Percentiles rank a stretch among this genome's conserved stretches.
These are phyloP conservation scores for Apis laboriosa DNA, from an alignment of 1,140 invertebrate species.

Conservation along the genomic window DNA sequence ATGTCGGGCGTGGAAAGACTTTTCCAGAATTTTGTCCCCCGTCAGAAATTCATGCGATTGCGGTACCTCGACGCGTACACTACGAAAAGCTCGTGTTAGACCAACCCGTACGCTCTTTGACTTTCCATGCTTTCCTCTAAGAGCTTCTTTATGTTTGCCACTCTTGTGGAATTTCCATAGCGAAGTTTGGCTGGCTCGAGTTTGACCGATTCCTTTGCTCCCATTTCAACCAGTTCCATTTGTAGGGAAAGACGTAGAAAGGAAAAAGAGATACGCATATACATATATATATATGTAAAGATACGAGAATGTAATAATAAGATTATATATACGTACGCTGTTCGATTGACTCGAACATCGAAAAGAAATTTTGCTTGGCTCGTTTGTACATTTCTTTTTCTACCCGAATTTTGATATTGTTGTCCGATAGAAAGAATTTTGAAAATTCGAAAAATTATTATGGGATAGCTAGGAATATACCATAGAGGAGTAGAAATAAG, in stretches of 20 bases:
- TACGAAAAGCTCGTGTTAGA: background rate
- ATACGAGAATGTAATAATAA: too few species aligned
- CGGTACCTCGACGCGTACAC: conserved; percentile 22
- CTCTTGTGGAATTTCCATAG: background rate
- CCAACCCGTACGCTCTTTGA: background rate
- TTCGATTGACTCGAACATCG: too few species aligned
- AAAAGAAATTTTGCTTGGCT: too few species aligned
- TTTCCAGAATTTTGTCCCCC: conserved; percentile 30
- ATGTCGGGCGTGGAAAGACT: background rate
- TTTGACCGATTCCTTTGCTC: background rate
- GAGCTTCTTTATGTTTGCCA: conserved; percentile 9
- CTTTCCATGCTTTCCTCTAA: background rate
- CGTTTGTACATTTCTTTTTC: too few species aligned
- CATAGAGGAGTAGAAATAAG: too few species aligned
- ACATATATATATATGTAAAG: too few species aligned
- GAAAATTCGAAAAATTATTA: too few species aligned
- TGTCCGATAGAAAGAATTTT: too few species aligned
- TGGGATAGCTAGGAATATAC: too few species aligned
- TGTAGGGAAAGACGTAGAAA: background rate
- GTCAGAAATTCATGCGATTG: conserved; percentile 60
- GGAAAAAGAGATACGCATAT: too few species aligned
- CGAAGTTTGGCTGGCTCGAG: background rate
- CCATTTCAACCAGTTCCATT: conserved; percentile 12
- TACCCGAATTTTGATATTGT: too few species aligned
- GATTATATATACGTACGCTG: too few species aligned